Percentiles rank a stretch among this genome's conserved stretches.
Evolutionary conservation across 2,888 invertebrate genomes (phyloP).

Genomic region (Antitype chi): DNA sequence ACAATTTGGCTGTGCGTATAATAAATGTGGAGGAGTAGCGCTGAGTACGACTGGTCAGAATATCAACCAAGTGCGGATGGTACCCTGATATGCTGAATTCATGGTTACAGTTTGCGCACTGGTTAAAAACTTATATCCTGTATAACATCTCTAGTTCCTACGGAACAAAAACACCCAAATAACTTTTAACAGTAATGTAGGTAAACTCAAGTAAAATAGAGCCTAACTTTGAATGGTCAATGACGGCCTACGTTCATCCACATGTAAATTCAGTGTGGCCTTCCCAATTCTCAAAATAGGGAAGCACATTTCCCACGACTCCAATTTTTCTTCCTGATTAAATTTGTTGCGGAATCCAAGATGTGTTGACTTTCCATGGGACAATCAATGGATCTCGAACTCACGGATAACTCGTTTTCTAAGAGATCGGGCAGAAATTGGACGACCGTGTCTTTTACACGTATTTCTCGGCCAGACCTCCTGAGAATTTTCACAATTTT

Average conservation of each 20-base stretch:
- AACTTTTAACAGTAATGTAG: constrained; percentile 32
- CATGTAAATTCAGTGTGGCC: constrained; percentile 55
- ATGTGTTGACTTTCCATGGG: constrained; percentile 56
- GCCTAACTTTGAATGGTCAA: constrained; percentile 51
- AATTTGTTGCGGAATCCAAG: constrained; percentile 52
- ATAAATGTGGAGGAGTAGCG: too few relatives aligned
- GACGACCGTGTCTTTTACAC: constrained; percentile 44
- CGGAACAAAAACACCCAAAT: constrained; percentile 18
- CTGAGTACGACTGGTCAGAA: too few relatives aligned
- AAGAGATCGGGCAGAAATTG: constrained; percentile 58
- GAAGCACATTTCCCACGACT: constrained; percentile 55
- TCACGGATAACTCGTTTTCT: constrained; percentile 55
- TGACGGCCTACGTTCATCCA: constrained; percentile 47
- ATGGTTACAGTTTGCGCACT: too few relatives aligned
- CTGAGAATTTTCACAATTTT: constrained; percentile 39
- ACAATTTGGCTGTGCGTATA: too few relatives aligned
- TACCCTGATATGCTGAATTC: too few relatives aligned
- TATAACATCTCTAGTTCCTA: not conserved
- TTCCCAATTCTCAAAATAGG: constrained; percentile 38
- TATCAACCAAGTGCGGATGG: too few relatives aligned
- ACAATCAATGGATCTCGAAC: constrained; percentile 58
- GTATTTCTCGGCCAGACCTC: constrained; percentile 48
- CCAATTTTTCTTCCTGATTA: constrained; percentile 61
- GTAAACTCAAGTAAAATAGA: constrained; percentile 31
- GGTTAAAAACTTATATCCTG: too few relatives aligned